Conservation (phyloP, 2,113 vertebrate genomes). For the Andinoacara biseriatus region DNA sequence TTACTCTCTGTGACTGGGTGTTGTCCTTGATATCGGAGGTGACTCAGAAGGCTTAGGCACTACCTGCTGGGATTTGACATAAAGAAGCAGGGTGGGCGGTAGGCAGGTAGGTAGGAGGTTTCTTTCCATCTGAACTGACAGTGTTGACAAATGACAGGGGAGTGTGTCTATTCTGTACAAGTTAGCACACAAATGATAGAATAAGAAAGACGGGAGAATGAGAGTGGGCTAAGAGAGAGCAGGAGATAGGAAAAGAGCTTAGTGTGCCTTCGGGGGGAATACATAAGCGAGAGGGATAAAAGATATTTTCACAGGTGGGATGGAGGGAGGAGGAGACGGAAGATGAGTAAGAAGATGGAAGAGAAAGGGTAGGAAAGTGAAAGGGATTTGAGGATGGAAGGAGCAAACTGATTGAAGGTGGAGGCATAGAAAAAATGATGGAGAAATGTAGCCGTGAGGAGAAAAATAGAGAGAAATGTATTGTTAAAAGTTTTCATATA, state of each 20-base stretch:
- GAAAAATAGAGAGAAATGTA: slow-evolving; percentile 5
- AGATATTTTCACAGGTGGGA: slow-evolving; percentile 48
- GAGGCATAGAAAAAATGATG: background rate
- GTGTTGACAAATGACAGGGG: slow-evolving; percentile 67
- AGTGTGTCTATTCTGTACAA: slow-evolving; percentile 37
- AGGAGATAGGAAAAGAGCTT: slow-evolving; percentile 42
- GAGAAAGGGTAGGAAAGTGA: background rate
- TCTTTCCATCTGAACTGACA: slow-evolving; percentile 59
- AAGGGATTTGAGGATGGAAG: slow-evolving; percentile 1
- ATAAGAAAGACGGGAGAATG: slow-evolving; percentile 34
- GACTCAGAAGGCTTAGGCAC: slow-evolving; percentile 14
- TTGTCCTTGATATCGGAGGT: slow-evolving; percentile 28
- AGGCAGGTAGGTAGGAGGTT: slow-evolving; percentile 26
- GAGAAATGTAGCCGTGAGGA: background rate
- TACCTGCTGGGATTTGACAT: slow-evolving; percentile 50
- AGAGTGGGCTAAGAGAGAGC: slow-evolving; percentile 32
- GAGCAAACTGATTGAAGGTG: background rate
- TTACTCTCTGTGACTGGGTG: background rate
- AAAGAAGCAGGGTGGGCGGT: slow-evolving; percentile 18
- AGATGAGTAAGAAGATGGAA: background rate
- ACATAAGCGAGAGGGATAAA: slow-evolving; percentile 39
- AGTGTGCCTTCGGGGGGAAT: slow-evolving; percentile 58
- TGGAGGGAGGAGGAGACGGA: slow-evolving; percentile 22
- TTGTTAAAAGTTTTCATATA: slow-evolving; percentile 7
- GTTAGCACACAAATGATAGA: slow-evolving; percentile 38